A percentile compares a stretch with the other conserved stretches of the same genome.
Conservation (phyloP, 2,797 vertebrate species). For the Sebastes hopkinsi region DNA sequence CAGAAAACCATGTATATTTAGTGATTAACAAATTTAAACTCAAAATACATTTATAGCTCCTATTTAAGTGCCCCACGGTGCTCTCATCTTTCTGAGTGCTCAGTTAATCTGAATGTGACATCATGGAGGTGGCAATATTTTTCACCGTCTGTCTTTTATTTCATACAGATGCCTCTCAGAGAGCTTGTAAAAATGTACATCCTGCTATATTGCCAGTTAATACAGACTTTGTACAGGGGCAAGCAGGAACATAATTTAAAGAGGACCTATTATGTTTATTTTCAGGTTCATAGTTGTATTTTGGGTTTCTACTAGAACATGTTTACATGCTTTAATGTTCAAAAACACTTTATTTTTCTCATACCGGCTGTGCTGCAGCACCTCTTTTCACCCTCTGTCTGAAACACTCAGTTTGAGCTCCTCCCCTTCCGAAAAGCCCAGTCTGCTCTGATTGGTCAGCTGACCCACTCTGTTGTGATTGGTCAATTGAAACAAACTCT, state of each 20-base stretch:
- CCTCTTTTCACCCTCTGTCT: not conserved
- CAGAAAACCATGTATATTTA: not conserved
- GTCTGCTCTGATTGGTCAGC: not conserved
- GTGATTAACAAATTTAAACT: not conserved
- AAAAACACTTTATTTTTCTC: not conserved
- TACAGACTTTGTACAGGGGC: not conserved
- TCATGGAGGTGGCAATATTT: not conserved
- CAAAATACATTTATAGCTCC: not conserved
- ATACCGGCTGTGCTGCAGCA: not conserved
- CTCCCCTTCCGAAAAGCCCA: not conserved
- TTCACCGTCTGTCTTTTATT: not conserved
- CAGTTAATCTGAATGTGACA: constrained; percentile 5
- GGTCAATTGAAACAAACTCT: too few species aligned
- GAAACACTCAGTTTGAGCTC: not conserved
- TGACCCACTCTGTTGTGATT: not conserved
- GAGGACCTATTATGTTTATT: too few species aligned
- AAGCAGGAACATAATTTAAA: not conserved
- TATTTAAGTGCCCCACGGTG: not conserved
- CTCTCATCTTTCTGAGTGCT: not conserved
- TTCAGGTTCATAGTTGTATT: too few species aligned
- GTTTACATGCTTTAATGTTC: not conserved
- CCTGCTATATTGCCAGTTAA: not conserved
- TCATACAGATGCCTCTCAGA: not conserved
- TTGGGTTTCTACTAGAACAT: not conserved
- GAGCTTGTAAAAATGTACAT: not conserved